Conservation (phyloP, 1,140 invertebrate species). For the Drosophila trapezifrons region DNA sequence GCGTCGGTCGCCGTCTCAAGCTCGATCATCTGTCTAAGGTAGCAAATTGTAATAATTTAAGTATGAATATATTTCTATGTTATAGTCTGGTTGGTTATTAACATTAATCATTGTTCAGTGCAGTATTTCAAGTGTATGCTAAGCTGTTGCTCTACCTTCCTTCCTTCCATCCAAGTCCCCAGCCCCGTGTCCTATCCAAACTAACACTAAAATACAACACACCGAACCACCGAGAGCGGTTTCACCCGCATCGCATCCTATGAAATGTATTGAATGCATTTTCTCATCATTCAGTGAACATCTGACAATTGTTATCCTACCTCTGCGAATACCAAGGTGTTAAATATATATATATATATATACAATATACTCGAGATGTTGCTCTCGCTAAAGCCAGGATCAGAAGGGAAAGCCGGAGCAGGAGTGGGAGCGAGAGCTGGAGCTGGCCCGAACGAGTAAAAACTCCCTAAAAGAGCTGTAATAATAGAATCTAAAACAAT, state of each 20-base stretch:
- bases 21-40: constrained; percentile 48
- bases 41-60: constrained; percentile 52
- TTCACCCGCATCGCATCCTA: constrained; percentile 42
- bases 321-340: constrained; percentile 77
- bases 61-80: constrained; percentile 52
- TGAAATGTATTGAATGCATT: constrained; percentile 28
- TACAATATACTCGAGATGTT: constrained; percentile 45
- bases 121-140: constrained; percentile 52
- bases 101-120: constrained; percentile 51
- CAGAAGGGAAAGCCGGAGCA: constrained; percentile 1
- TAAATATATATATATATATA: constrained; percentile 49
- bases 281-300: constrained; percentile 58
- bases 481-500: constrained; percentile 79
- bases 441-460: constrained; percentile 13
- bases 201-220: constrained; percentile 30
- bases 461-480: constrained; percentile 66
- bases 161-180: not conserved
- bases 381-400: constrained; percentile 28
- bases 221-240: constrained; percentile 52
- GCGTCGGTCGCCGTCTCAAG: constrained; percentile 37
- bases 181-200: too few species aligned
- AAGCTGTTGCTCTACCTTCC: constrained; percentile 31
- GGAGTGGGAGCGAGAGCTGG: constrained; percentile 4
- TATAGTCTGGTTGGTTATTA: constrained; percentile 54
- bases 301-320: constrained; percentile 79